Base-by-base conservation (phyloP, 1,140 invertebrate species). In the Saccostrea cuccullata region DNA sequence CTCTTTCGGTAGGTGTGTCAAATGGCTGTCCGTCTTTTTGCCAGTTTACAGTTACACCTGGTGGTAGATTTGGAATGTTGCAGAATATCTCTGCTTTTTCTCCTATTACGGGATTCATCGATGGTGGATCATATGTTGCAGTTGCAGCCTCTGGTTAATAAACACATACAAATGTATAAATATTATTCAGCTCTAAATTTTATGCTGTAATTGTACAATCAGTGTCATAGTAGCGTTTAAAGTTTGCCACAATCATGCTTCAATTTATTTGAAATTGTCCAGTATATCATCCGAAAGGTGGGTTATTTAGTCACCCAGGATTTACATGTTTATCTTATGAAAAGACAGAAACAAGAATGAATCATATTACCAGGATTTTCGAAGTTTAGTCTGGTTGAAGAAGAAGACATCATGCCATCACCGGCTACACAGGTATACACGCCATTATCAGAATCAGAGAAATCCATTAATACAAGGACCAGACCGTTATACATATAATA, bases 371-470 rank as follows among this genome's bases (percentile, higher is more conserved):
- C 70, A 30, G 70, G 70, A 36, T 26, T 36, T 30, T 13, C 9
- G 30, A 30, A 77, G 0, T 26, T 13, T 30, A 77, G 70, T 36
- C 9, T 30, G 2, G 70, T 77, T 9, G 70, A 77, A 36, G 70
- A 26, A 15, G 70, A 30, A 1, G 70, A 77, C 70, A 77, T 77
- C 2, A 26, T 30, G 11, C 70, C 26, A 30, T 77, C 70, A 30
- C 26, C 30, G 17, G 26, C 70, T 36, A 77, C 70, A 77, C 70
- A 77, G 2, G 70, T 77, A 13, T 77, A 77, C 30, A 2, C 9
- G 8, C 70, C 70, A 77, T 77, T 77, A 77, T 77, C 70, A 30
- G 70, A 26, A 36, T 26, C 70, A 30, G 70, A 77, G 15, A 77
- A 77, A 12, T 26, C 70, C 12, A 77, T 30, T 11, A 77, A 26